Evolutionary conservation across 1,140 invertebrate species (phyloP), one percentile per base, ranked within the genome.

Genomic region (Diabrotica virgifera): DNA sequence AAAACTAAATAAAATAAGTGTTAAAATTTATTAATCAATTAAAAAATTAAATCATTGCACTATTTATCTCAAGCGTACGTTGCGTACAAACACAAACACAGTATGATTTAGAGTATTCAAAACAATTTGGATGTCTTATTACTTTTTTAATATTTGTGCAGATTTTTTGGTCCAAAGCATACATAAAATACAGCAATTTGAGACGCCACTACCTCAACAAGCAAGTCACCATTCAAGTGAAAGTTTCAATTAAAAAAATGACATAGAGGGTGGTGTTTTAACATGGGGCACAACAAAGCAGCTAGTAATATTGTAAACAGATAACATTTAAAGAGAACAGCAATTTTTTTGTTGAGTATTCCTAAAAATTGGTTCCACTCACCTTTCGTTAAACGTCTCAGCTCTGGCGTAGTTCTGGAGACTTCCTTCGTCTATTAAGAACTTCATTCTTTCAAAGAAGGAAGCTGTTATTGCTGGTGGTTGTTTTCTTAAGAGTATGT

Each of bases 361-460:
- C 12, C 40, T 12, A 35, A 35, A 61, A 70, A 61, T 37, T 24
- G 52, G 11, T 59, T 53, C 78, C 67, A 82, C 88, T 85, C 87
- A 98, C 96, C 94, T 98, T 84, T 97, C 94, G 82, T 98, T 97
- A 82, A 98, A 98, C 6, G 92, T 93, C 74, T 95, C 93, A 72
- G 91, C 88, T 68, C 93, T 89, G 12, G 96, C 95, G 80, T 98
- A 98, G 78, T 93, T 96, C 81, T 99, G 97, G 12, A 98, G 86
- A 80, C 95, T 97, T 76, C 95, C 94, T 79, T 97, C 95, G 81
- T 98, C 95, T 69, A 99, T 97, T 51, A 99, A 84, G 82, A 99
- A 99, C 77, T 95, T 94, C 92, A 98, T 97, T 75, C 95, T 89
- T 79, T 99, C 95, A 79, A 97, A 98, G 85, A 99, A 99, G 0